phyloP scores from a whole-genome alignment of 2,888 invertebrate genomes.

The Cerceris rybyensis region DNA sequence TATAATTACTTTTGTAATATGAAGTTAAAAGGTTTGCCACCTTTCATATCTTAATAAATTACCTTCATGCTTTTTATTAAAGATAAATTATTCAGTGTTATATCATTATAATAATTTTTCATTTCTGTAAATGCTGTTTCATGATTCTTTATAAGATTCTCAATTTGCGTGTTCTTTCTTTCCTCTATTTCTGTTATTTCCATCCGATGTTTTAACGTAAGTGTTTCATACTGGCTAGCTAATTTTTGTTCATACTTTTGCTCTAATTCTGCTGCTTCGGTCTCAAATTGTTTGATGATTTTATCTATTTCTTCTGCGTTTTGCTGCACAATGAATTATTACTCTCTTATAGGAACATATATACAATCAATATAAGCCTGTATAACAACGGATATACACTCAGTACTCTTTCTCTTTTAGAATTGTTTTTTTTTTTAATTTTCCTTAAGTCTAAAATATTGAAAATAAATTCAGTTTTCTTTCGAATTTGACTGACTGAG shows the following conservation, averaged over 20 bases:
- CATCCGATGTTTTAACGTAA: slow-evolving; percentile 89
- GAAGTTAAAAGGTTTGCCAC: not conserved
- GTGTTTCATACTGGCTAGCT: slow-evolving; percentile 87
- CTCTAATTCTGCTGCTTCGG: slow-evolving; percentile 87
- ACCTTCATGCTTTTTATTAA: slow-evolving; percentile 94
- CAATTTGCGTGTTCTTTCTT: slow-evolving; percentile 93
- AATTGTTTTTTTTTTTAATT: not conserved
- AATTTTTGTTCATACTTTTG: slow-evolving; percentile 90
- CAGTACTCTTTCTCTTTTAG: too few relatives aligned
- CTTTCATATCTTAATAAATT: slow-evolving; percentile 30
- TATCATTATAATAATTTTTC: slow-evolving; percentile 97
- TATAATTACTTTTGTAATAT: not conserved
- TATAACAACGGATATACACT: too few relatives aligned
- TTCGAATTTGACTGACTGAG: too few relatives aligned
- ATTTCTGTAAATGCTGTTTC: slow-evolving; percentile 93
- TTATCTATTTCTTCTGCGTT: slow-evolving; percentile 83
- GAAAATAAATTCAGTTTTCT: not conserved
- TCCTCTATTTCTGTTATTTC: slow-evolving; percentile 96
- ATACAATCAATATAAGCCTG: too few relatives aligned
- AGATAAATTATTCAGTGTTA: slow-evolving; percentile 95
- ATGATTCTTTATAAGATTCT: slow-evolving; percentile 90
- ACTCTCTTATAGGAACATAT: not conserved
- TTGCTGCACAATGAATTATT: slow-evolving; percentile 72
- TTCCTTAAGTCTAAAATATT: not conserved
- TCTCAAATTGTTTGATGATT: slow-evolving; percentile 86